phyloP scores from a whole-genome alignment of 2,888 invertebrate genomes.

The Aleiodes leptofemur region DNA sequence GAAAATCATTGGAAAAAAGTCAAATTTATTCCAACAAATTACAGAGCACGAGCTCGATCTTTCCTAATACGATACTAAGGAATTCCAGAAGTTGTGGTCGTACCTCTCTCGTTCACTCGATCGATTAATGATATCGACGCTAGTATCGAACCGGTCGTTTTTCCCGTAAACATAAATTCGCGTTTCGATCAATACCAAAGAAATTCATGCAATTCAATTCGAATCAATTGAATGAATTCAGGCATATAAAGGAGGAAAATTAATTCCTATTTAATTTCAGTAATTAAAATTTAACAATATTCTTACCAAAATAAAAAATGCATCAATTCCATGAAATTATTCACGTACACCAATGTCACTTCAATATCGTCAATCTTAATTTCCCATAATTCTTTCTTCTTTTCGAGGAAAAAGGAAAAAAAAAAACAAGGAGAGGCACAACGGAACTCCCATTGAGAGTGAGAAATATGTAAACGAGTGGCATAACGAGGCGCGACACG shows the following conservation, averaged over 20 bases:
- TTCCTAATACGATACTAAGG: constrained; percentile 72
- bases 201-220: not conserved
- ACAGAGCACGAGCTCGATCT: constrained; percentile 69
- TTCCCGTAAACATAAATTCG: constrained; percentile 30
- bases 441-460: constrained; percentile 36
- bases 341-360: no score
- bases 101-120: constrained; percentile 38
- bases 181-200: not conserved
- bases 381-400: not conserved
- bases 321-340: no score
- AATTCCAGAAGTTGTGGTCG: constrained; percentile 63
- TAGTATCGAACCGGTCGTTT: constrained; percentile 5
- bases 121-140: constrained; percentile 18
- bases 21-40: constrained; percentile 74
- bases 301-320: no score
- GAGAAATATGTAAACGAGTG: constrained; percentile 44
- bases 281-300: not conserved
- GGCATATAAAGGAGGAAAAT: no score
- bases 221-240: not conserved
- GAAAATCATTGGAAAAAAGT: constrained; percentile 57
- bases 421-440: not conserved
- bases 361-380: not conserved
- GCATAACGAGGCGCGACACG: constrained; percentile 45
- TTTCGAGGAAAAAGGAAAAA: not conserved
- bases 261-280: no score